Evolutionary conservation across 1,140 invertebrate species (phyloP).

Genomic region (Micrasema longulum): DNA sequence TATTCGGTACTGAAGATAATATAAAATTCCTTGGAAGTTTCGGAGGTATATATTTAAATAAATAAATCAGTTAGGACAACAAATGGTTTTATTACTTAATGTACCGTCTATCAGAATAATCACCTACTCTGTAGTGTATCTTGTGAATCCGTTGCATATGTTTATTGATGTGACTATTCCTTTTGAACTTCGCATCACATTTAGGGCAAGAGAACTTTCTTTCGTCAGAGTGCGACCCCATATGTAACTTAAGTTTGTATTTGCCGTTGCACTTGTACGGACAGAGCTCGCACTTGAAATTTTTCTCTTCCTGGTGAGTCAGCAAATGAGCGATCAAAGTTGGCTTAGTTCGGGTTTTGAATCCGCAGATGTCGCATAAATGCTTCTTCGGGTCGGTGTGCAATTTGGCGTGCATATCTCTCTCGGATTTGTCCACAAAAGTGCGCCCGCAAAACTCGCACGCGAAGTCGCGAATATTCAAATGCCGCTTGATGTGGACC

Average conservation of each 20-base stretch:
- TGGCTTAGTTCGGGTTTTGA: constrained; percentile 65
- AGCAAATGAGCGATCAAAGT: constrained; percentile 64
- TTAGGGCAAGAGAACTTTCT: constrained; percentile 71
- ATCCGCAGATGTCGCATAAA: constrained; percentile 65
- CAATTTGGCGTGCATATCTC: constrained; percentile 62
- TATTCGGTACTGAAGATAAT: too few relatives aligned
- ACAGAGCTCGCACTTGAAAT: constrained; percentile 62
- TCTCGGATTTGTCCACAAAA: constrained; percentile 63
- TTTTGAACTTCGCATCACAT: constrained; percentile 67
- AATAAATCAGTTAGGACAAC: too few relatives aligned
- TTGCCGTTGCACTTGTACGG: constrained; percentile 59
- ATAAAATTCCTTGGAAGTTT: too few relatives aligned
- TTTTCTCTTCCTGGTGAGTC: constrained; percentile 63
- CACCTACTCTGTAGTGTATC: constrained; percentile 61
- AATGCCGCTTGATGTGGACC: constrained; percentile 63
- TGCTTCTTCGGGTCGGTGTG: constrained; percentile 58
- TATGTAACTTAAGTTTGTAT: constrained; percentile 62
- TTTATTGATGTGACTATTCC: constrained; percentile 64
- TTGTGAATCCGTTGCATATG: constrained; percentile 64
- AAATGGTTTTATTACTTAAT: too few relatives aligned
- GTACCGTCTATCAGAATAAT: constrained; percentile 52
- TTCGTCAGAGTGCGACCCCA: constrained; percentile 67
- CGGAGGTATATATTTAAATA: too few relatives aligned
- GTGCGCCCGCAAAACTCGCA: constrained; percentile 65
- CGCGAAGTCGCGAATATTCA: constrained; percentile 63